phyloP scores from a whole-genome alignment of 2,113 vertebrate genomes.

The Phalacrocorax brasilianus region DNA sequence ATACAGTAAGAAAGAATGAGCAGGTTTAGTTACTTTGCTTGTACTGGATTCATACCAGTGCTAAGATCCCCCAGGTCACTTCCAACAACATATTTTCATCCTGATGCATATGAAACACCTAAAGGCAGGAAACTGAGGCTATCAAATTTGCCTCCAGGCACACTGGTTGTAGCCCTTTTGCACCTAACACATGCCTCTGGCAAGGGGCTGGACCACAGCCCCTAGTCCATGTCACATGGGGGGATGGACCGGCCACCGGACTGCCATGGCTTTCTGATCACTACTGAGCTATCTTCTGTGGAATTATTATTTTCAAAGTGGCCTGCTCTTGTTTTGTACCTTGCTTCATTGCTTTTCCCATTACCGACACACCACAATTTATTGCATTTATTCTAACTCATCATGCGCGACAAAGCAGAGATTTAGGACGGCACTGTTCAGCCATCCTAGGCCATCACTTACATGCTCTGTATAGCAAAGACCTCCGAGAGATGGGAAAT shows the following conservation, averaged over 20 bases:
- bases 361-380: not conserved
- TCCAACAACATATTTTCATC: not conserved
- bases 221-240: rapidly evolving
- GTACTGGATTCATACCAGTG: rapidly evolving
- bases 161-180: not conserved
- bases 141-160: not conserved
- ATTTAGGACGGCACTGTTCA: not conserved
- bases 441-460: not conserved
- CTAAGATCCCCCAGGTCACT: not conserved
- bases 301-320: not conserved
- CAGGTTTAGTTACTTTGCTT: not conserved
- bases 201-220: not conserved
- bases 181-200: not conserved
- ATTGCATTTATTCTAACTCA: conserved; percentile 6
- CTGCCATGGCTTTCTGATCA: not conserved
- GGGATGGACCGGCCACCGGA: not conserved
- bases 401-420: not conserved
- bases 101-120: not conserved
- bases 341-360: conserved; percentile 20
- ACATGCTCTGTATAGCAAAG: not conserved
- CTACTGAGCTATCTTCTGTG: not conserved
- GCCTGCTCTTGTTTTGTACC: not conserved
- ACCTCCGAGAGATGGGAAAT: not conserved
- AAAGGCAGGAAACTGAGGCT: not conserved
- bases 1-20: not conserved